Evolutionary conservation across 1,140 invertebrate genomes (phyloP).

Genomic region (Dendroctonus ponderosae): DNA sequence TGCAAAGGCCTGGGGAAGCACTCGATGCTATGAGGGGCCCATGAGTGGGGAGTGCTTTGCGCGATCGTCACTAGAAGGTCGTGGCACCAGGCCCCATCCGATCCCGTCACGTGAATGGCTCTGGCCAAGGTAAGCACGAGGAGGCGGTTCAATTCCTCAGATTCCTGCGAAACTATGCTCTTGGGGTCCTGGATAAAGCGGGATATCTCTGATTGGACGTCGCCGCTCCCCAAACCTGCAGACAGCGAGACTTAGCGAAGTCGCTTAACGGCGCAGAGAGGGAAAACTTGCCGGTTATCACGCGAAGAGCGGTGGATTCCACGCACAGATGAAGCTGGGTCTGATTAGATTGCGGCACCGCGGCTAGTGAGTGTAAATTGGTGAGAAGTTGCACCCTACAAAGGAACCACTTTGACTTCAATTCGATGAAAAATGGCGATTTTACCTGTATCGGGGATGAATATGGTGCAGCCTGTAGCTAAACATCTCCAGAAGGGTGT

Average conservation of each 20-base stretch:
- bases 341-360: constrained; percentile 90
- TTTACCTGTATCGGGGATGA: constrained; percentile 78
- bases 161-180: constrained; percentile 85
- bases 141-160: constrained; percentile 90
- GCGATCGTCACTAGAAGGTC: constrained; percentile 88
- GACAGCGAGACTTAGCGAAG: neutral
- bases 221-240: constrained; percentile 76
- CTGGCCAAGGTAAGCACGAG: constrained; percentile 90
- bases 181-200: constrained; percentile 85
- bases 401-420: constrained; percentile 1
- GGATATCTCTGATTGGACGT: constrained; percentile 88
- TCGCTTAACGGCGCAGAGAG: neutral
- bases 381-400: constrained; percentile 80
- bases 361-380: constrained; percentile 83
- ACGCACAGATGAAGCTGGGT: constrained; percentile 93
- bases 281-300: constrained; percentile 68
- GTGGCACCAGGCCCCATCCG: constrained; percentile 81
- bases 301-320: constrained; percentile 86
- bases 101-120: constrained; percentile 89
- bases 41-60: constrained; percentile 91
- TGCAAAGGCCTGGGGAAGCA: constrained; percentile 87
- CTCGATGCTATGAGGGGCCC: constrained; percentile 87
- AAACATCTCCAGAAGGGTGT: constrained; percentile 95
- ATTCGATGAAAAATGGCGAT: neutral
- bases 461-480: constrained; percentile 95